Base-by-base conservation (phyloP, 2,113 vertebrate genomes). In the Pogona vitticeps region DNA sequence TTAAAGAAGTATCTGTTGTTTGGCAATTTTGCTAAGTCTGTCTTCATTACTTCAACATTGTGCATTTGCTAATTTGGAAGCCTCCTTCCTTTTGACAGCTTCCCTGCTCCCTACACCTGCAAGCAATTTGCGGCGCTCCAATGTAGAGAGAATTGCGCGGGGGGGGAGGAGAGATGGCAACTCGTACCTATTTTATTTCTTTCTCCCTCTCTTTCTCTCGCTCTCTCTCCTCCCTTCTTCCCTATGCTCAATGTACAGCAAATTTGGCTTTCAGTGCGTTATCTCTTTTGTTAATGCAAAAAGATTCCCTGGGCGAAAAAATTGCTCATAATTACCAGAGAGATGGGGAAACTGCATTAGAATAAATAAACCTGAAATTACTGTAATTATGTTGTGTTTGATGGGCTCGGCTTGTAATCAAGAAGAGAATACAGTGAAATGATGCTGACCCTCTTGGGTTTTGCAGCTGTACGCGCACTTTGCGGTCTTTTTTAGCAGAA, bases 351-450 rank as follows among this genome's bases (percentile, higher is more conserved):
- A 99, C 98, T 98, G 98, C 98, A 99, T 99, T 99, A 99, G 98
- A 99, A 99, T 99, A 99, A 99, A 99, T 99, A 99, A 99, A 99
- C 98, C 98, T 97, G 97, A 99, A 99, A 99, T 99, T 97, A 99
- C 98, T 98, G 98, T 99, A 99, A 99, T 99, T 99, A 99, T 98
- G 98, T 97, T 98, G 98, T 98, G 98, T 99, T 99, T 99, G 99
- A 99, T 99, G 99, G 98, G 98, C 98, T 98, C 98, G 97, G 98
- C 98, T 99, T 98, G 98, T 99, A 99, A 99, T 99, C 99, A 99
- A 99, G 98, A 97, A 98, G 98, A 99, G 98, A 99, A 99, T 99
- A 97, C 98, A 98, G 97, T 97, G 98, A 98, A 99, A 99, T 99
- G 98, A 98, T 98, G 97, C 98, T 98, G 98, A 99, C 98, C 99